These are phyloP conservation scores for Charina bottae DNA, from an alignment of 2,113 vertebrate species.

Conservation along the genomic window DNA sequence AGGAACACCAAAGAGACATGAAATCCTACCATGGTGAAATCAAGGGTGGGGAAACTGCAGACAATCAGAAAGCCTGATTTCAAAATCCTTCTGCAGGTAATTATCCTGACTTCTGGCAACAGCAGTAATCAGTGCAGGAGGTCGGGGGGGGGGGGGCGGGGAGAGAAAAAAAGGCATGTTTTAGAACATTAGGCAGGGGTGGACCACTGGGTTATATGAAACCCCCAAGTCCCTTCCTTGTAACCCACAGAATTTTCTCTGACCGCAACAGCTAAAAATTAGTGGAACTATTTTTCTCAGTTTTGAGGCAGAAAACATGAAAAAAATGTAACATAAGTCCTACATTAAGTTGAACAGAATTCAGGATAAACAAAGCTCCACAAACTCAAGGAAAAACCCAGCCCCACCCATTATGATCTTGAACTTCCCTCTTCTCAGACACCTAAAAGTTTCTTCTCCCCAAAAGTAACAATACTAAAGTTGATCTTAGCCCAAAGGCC, in stretches of 20 bases:
- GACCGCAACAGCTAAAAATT: not conserved
- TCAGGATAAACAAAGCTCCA: not conserved
- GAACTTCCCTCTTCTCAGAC: not conserved
- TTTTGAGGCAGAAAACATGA: not conserved
- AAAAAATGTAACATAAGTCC: not conserved
- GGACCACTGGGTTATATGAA: not conserved
- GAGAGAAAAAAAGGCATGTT: too few species aligned
- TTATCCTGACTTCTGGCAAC: not conserved
- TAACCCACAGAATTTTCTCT: not conserved
- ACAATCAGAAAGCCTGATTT: not conserved
- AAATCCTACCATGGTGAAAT: not conserved
- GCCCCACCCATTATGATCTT: not conserved
- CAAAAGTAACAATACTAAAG: not conserved
- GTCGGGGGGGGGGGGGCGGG: not conserved
- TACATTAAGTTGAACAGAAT: not conserved
- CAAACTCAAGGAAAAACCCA: not conserved
- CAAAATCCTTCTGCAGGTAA: not conserved
- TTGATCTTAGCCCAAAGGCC: not conserved
- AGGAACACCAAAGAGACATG: not conserved
- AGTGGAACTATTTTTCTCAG: not conserved
- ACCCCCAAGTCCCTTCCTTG: not conserved
- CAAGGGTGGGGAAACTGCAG: not conserved
- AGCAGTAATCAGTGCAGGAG: not conserved
- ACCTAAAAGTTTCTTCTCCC: not conserved
- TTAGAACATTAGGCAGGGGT: not conserved